phyloP scores from a whole-genome alignment of 2,113 vertebrate genomes.

The Hylia prasina region DNA sequence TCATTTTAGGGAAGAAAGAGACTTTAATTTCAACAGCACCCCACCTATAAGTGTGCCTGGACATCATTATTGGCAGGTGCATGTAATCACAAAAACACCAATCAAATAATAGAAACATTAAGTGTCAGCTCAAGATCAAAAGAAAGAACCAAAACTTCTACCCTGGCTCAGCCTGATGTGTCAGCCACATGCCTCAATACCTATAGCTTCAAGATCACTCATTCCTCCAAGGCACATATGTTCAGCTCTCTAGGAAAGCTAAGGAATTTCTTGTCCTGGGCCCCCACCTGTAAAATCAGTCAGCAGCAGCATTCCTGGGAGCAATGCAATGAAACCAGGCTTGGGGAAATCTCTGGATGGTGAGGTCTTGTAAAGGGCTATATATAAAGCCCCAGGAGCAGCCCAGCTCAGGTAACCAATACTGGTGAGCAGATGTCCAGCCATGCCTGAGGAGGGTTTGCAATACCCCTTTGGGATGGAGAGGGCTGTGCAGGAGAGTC shows the following conservation, averaged over 20 bases:
- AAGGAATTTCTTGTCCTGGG: not conserved
- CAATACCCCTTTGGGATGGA: not conserved
- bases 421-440: not conserved
- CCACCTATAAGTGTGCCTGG: not conserved
- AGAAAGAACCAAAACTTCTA: not conserved
- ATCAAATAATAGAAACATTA: conserved; percentile 50
- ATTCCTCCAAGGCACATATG: not conserved
- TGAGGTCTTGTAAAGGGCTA: not conserved
- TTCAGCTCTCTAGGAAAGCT: not conserved
- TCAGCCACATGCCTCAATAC: not conserved
- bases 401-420: not conserved
- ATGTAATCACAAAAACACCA: conserved; percentile 29
- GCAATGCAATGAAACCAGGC: not conserved
- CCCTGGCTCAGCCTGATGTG: not conserved
- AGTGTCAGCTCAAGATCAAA: conserved; percentile 36
- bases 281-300: not conserved
- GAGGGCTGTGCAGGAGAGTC: not conserved
- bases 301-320: not conserved
- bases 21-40: conserved; percentile 30
- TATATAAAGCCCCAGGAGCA: not conserved
- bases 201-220: not conserved
- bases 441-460: not conserved
- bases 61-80: conserved; percentile 37
- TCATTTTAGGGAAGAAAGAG: conserved; percentile 8
- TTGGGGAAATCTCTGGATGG: not conserved